Percentiles rank a stretch among this genome's conserved stretches.
Conservation (phyloP, 2,888 invertebrate genomes). For the Tuberolachnus salignus region DNA sequence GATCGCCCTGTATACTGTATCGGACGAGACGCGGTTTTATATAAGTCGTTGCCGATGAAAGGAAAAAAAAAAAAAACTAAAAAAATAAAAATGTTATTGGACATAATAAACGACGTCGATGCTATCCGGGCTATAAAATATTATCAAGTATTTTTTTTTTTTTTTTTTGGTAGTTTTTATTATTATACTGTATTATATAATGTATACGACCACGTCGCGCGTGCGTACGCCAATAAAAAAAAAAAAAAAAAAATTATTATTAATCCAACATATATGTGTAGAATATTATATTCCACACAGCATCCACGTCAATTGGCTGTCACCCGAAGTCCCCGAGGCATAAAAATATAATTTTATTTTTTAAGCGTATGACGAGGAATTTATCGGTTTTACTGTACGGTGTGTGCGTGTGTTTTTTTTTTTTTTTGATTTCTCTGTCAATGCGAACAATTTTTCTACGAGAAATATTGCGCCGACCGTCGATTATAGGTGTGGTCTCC, state of each 20-base stretch:
- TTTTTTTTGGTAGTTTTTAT: constrained; percentile 17
- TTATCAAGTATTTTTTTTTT: constrained; percentile 50
- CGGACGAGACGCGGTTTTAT: neutral
- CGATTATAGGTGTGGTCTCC: too few relatives aligned
- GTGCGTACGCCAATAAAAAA: constrained; percentile 8
- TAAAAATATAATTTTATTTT: too few relatives aligned
- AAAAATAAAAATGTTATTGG: constrained; percentile 41
- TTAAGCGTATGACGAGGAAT: too few relatives aligned
- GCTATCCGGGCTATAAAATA: constrained; percentile 45
- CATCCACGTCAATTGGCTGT: constrained; percentile 51
- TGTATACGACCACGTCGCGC: neutral
- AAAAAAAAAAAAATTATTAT: constrained; percentile 19
- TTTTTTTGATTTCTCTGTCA: neutral
- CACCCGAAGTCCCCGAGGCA: constrained; percentile 41
- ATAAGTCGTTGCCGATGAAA: constrained; percentile 19
- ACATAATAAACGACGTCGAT: constrained; percentile 53
- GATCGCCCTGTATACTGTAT: neutral
- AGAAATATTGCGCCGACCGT: too few relatives aligned
- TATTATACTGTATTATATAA: neutral
- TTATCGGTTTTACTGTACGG: too few relatives aligned
- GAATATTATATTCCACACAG: neutral
- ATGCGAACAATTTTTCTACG: too few relatives aligned
- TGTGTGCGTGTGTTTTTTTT: too few relatives aligned
- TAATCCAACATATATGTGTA: neutral
- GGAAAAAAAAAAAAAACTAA: neutral